phyloP scores from a whole-genome alignment of 2,888 invertebrate genomes.

The Taenaris catops region DNA sequence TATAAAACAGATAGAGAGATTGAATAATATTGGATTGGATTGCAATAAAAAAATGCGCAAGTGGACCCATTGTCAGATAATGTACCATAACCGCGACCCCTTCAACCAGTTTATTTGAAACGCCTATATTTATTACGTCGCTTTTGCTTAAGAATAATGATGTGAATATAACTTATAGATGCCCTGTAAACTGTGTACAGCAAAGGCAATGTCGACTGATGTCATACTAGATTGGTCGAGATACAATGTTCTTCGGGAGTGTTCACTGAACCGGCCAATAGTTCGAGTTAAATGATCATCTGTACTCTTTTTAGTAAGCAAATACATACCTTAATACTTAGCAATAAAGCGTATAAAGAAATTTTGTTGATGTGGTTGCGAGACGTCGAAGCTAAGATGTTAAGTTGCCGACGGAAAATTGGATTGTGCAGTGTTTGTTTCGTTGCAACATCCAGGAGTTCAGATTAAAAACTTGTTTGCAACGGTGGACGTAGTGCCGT shows the following conservation, averaged over 20 bases:
- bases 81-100: too few relatives aligned
- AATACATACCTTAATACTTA: conserved; percentile 6
- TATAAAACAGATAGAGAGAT: too few relatives aligned
- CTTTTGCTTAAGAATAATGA: not conserved
- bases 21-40: too few relatives aligned
- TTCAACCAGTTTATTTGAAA: too few relatives aligned
- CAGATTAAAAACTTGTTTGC: conserved; percentile 44
- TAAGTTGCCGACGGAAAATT: conserved; percentile 53
- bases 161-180: not conserved
- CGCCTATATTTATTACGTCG: too few relatives aligned
- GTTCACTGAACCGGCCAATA: conserved; percentile 7
- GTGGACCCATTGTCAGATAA: too few relatives aligned
- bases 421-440: conserved; percentile 51
- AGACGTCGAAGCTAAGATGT: conserved; percentile 41
- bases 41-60: too few relatives aligned
- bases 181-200: conserved; percentile 18
- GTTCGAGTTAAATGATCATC: conserved; percentile 5
- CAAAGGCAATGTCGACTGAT: conserved; percentile 37
- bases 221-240: conserved; percentile 38
- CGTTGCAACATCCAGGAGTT: conserved; percentile 39
- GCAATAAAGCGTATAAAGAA: conserved; percentile 6
- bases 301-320: not conserved
- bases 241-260: conserved; percentile 36
- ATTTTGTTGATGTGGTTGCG: conserved; percentile 38
- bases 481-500: conserved; percentile 23